phyloP scores from a whole-genome alignment of 2,113 vertebrate genomes.

The Perca flavescens region DNA sequence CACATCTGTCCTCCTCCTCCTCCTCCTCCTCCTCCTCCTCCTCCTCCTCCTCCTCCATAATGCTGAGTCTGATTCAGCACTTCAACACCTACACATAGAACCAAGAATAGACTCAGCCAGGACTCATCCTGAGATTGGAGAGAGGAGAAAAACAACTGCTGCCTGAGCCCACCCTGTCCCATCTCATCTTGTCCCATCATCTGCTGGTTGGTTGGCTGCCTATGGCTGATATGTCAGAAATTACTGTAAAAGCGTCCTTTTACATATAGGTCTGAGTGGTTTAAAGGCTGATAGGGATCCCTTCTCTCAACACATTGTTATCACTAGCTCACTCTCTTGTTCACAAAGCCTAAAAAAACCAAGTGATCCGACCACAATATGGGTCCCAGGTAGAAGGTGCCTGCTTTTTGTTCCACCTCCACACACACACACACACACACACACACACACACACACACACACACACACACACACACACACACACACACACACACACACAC shows the following conservation, averaged over 20 bases:
- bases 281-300: neutral
- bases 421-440: constrained; percentile 19
- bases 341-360: neutral
- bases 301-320: neutral
- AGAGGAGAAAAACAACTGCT: constrained; percentile 55
- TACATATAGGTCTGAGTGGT: constrained; percentile 11
- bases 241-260: constrained; percentile 10
- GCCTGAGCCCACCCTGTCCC: constrained; percentile 62
- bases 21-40: constrained; percentile 65
- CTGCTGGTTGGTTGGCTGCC: constrained; percentile 11
- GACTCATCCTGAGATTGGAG: constrained; percentile 58
- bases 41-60: constrained; percentile 66
- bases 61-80: constrained; percentile 79
- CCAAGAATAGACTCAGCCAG: constrained; percentile 73
- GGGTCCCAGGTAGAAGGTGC: constrained; percentile 35
- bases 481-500: neutral
- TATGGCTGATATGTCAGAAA: constrained; percentile 14
- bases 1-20: constrained; percentile 75
- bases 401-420: neutral
- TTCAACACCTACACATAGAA: constrained; percentile 79
- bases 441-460: too few relatives aligned
- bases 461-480: constrained; percentile 13
- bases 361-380: constrained; percentile 19
- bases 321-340: neutral
- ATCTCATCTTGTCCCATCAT: constrained; percentile 42